Base-by-base conservation (phyloP, 2,888 invertebrate genomes). In the Nymphalis urticae region DNA sequence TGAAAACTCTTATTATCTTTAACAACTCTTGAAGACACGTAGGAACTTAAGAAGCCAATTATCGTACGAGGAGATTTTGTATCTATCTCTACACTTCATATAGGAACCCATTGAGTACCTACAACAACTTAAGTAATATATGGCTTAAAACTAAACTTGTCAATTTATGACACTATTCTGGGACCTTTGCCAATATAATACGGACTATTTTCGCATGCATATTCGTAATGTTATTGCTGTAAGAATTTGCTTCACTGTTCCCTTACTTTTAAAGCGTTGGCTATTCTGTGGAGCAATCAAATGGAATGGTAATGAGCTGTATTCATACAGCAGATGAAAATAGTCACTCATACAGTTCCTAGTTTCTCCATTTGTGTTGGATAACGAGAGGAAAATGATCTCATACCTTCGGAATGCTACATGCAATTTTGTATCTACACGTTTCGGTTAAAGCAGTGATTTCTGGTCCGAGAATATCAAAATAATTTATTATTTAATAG, bases 261-360 rank as follows among this genome's bases (percentile, higher is more conserved):
- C 66, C 64, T 32, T 48, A 32, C 59, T 54, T 64, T 62, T 50
- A 50, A 62, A 48, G n/a, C 48, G 65, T 53, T 53, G 62, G 64
- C 62, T 36, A 54, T 72, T 65, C 48, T 32, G 60, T 54, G 48
- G 62, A 61, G 71, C 66, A 48, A 58, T 62, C 61, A 64, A 71
- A 62, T 62, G 61, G 42, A 69, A 72, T 70, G 50, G 62, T 70
- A 65, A 72, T 68, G 65, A 63, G 64, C 50, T 58, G 63, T 48
- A 72, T 70, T 70, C 70, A 63, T 64, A 63, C 47, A 50, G 48
- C 62, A 65, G 64, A 63, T 63, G 48, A 60, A 62, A 68, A 63
- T 63, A 62, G 67, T 64, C 27, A 62, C 27, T 59, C 53, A 32
- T 60, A 32, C 13, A 64, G 59, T 48, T 48, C 56, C 50, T 62